Evolutionary conservation across 2,888 invertebrate genomes (phyloP), one percentile per base, ranked within the genome.

Genomic region (Meiosimyza platycephala): DNA sequence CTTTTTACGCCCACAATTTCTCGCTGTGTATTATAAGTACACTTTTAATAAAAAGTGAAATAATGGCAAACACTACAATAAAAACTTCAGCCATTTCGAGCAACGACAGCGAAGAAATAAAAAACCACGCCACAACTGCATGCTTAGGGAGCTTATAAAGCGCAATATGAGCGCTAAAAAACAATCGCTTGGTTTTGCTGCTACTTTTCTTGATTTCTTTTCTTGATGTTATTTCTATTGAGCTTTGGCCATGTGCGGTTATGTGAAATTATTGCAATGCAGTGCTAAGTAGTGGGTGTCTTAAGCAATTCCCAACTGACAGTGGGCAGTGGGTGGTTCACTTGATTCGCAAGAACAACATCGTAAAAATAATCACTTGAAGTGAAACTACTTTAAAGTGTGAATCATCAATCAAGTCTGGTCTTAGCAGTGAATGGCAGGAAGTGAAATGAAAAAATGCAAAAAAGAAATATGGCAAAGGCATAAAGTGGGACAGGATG

Each of bases 341-440:
- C 11, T 7, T 7, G 7, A 15, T 28, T 28, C 50, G 11, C 16
- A 64, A 16, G 4, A 70, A 22, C 48, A 55, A 15, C 15, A 59
- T 16, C 60, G 16, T 9, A 69, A 69, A 70, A 72, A 66, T 74
- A 74, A 74, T 74, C 74, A 74, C 74, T 72, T 66, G 50, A 74
- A 66, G 72, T 62, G 69, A 70, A 65, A 50, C 72, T 66, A 66
- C 65, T 70, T 65, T 69, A 50, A 50, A 72, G 70, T 65, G 69
- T 66, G 72, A 13, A 62, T 74, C 72, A 74, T 74, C 74, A 72
- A 74, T 72, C 74, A 74, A 54, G 66, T 40, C 57, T n/a, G 13
- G 33, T 50, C 40, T 15, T 28, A 13, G 22, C 55, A 16, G 33
- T 28, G 48, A 13, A n/a, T 54, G 66, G 47, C 33, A 57, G 16